These are phyloP conservation scores for Arenicola marina DNA, from an alignment of 2,888 invertebrate species.

Conservation along the genomic window DNA sequence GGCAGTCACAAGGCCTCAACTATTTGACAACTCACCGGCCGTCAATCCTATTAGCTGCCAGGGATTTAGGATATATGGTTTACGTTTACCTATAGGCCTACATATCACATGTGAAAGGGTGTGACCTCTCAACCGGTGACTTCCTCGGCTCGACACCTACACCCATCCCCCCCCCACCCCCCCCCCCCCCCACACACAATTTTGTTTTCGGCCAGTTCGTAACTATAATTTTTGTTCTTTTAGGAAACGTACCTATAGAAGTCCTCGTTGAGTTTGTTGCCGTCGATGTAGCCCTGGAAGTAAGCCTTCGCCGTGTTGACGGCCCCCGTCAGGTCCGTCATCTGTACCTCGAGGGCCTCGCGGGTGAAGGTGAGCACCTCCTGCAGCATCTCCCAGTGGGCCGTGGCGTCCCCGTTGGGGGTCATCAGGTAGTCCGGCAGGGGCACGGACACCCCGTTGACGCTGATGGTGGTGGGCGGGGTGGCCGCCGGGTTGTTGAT, in stretches of 20 bases:
- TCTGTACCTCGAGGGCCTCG: not conserved
- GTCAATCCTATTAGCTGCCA: no score
- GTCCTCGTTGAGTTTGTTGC: conserved; percentile 5
- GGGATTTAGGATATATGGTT: no score
- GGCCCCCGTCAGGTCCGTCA: not conserved
- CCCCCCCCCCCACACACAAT: no score
- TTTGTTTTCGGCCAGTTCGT: no score
- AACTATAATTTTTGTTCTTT: no score
- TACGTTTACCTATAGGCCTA: no score
- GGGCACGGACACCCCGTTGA: not conserved
- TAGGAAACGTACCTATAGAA: conserved; percentile 11
- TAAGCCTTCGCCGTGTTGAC: not conserved
- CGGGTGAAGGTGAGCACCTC: not conserved
- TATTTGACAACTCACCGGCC: no score
- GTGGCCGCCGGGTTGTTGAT: not conserved
- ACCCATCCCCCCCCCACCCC: no score
- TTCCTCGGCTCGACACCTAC: no score
- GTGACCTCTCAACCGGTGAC: no score
- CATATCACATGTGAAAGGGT: no score
- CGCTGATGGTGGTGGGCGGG: not conserved
- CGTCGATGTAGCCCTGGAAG: conserved; percentile 9
- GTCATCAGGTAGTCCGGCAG: not conserved
- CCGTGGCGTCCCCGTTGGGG: not conserved
- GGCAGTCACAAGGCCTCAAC: no score
- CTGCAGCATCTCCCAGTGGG: conserved; percentile 1